phyloP scores from a whole-genome alignment of 2,888 invertebrate species.

The Dendrolimus pini region DNA sequence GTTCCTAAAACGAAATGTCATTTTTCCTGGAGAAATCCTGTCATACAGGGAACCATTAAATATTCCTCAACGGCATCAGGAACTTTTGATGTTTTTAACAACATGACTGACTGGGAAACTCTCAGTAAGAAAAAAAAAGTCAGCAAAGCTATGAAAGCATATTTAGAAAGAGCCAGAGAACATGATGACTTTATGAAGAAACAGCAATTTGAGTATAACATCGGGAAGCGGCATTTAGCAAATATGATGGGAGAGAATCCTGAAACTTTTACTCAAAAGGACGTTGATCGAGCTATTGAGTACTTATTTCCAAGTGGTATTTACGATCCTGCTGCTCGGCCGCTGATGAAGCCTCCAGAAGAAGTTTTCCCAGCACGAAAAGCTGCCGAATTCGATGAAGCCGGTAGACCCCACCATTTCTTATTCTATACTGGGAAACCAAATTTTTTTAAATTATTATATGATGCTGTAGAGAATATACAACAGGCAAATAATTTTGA shows the following conservation, averaged over 20 bases:
- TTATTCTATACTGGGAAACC: slow-evolving; percentile 95
- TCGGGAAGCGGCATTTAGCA: slow-evolving; percentile 96
- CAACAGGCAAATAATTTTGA: slow-evolving; percentile 81
- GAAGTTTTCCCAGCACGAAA: slow-evolving; percentile 90
- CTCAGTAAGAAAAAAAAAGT: slow-evolving; percentile 77
- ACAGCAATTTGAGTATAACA: slow-evolving; percentile 87
- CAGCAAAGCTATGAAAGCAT: slow-evolving; percentile 93
- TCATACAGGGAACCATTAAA: slow-evolving; percentile 25
- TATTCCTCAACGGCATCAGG: slow-evolving; percentile 33
- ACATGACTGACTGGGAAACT: slow-evolving; percentile 61
- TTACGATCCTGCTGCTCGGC: slow-evolving; percentile 89
- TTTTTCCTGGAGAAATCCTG: slow-evolving; percentile 23
- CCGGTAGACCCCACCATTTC: slow-evolving; percentile 92
- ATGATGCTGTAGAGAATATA: slow-evolving; percentile 85
- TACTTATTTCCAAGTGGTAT: slow-evolving; percentile 98
- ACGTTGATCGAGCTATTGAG: slow-evolving; percentile 90
- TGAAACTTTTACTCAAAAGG: slow-evolving; percentile 90
- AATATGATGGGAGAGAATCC: slow-evolving; percentile 99
- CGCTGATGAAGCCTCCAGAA: slow-evolving; percentile 92
- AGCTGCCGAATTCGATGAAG: slow-evolving; percentile 92
- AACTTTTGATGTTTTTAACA: slow-evolving; percentile 30
- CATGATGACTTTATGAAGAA: slow-evolving; percentile 90
- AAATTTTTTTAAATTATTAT: slow-evolving; percentile 88
- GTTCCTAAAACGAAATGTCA: slow-evolving; percentile 31
- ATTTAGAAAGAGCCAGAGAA: slow-evolving; percentile 87